Evolutionary conservation across 2,888 invertebrate species (phyloP), one percentile per base, ranked within the genome.

Genomic region (Emesis furor): DNA sequence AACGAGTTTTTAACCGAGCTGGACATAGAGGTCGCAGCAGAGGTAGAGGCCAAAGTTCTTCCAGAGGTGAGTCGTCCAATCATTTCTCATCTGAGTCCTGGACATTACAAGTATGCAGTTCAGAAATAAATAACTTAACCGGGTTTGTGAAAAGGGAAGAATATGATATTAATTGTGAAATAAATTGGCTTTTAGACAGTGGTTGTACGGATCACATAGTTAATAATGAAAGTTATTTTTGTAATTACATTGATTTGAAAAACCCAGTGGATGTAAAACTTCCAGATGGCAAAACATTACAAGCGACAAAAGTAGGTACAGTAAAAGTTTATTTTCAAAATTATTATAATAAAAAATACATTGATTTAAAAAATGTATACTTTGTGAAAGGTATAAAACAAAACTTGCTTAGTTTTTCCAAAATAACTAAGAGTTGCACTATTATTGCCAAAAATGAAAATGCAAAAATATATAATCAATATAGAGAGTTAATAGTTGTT

Each of bases 171-270:
- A 78, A 82, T 67, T 65, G 14, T 83, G 83, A 84, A 87, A 85
- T 89, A 69, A 79, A 86, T 39, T 89, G 86, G 87, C 69, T 89
- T 42, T 86, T 88, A 77, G 88, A 88, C 78, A 89, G 89, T 86
- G 88, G 86, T 3, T 90, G 89, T 81, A 87, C 81, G 1, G 75
- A 79, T 37, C 79, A 82, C 37, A 82, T 82, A 42, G 51, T 82
- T 3, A 82, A 82, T 46, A 82, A 85, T 78, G 88, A 88, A 51
- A 72, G 35, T n/a, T 87, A 84, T 55, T 90, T 86, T 88, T 73
- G 81, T 73, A 75, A 76, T 24, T 76, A 0, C 24, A 32, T 75
- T n/a, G 62, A 71, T 69, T 79, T 71, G 37, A 75, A 79, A 78
- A 75, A 46, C 39, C 79, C 76, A 2, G 14, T 80, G 2, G 46